Evolutionary conservation across 2,888 invertebrate species (phyloP).

Genomic region (Hypomecis atomaria): DNA sequence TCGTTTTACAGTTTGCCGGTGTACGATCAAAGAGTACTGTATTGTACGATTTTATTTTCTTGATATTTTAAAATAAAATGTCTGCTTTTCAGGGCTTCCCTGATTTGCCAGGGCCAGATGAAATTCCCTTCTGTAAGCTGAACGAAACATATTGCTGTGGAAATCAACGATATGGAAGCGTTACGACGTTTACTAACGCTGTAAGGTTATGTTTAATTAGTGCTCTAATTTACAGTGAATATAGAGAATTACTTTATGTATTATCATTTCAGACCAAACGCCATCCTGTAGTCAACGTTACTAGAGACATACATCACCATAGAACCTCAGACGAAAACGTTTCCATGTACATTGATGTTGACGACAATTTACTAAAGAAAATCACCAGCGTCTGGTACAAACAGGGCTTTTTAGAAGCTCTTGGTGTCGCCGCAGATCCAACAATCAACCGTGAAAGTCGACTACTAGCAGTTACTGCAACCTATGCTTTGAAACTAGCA

Average conservation of each 20-base stretch:
- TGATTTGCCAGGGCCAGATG: slow-evolving; percentile 77
- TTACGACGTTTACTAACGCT: slow-evolving; percentile 83
- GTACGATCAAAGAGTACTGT: not conserved
- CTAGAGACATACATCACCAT: slow-evolving; percentile 85
- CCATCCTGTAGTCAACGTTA: slow-evolving; percentile 89
- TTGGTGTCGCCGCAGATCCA: slow-evolving; percentile 86
- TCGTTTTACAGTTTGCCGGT: too few species aligned
- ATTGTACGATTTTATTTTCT: slow-evolving; percentile 27
- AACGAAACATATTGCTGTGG: slow-evolving; percentile 86
- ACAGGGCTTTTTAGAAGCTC: slow-evolving; percentile 88
- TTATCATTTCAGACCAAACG: slow-evolving; percentile 81
- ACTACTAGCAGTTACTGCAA: slow-evolving; percentile 82
- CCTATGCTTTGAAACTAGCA: slow-evolving; percentile 80
- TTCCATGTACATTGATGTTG: slow-evolving; percentile 85
- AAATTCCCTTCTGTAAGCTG: slow-evolving; percentile 86
- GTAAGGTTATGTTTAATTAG: slow-evolving; percentile 75
- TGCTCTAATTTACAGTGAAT: not conserved
- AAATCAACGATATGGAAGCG: slow-evolving; percentile 83
- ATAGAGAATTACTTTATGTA: not conserved
- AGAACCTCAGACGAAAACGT: slow-evolving; percentile 83
- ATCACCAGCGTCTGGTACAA: slow-evolving; percentile 91
- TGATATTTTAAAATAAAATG: slow-evolving; percentile 57
- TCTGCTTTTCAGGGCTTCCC: slow-evolving; percentile 82
- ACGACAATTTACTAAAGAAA: slow-evolving; percentile 90
- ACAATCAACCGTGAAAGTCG: slow-evolving; percentile 78